Evolutionary conservation across 2,888 invertebrate genomes (phyloP), one percentile per base, ranked within the genome.

Genomic region (Camptogramma bilineatum): DNA sequence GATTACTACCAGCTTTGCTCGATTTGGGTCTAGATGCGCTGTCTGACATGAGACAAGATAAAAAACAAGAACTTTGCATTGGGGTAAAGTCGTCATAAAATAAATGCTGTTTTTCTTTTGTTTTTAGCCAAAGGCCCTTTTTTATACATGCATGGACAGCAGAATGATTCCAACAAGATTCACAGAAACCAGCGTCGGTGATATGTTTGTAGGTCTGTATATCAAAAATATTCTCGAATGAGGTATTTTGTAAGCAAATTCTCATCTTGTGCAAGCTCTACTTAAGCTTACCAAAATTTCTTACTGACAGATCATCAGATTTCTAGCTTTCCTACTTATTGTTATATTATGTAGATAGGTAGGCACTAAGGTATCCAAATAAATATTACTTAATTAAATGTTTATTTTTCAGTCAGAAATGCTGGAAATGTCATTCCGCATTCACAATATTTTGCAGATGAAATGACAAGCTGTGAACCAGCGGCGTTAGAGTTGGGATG

Each of bases 71-170:
- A 31, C 31, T 9, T 13, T 13, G 34, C 13, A 39, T 4, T 13
- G 34, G 4, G 24, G 10, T 9, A 34, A 9, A 34, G 13, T 39
- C 0, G 13, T 13, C 4, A 13, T 4, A 17, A 13, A 17, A 17
- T 42, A 16, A 10, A 16, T 17, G 13, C 2, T 16, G 2, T 44
- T 39, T 46, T 66, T 9, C 53, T 58, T 59, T 47, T 53, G 21
- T 28, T 73, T 75, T 84, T 94, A 99, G 98, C 99, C 99, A 17
- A 97, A 98, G 94, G 98, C 98, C 70, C 96, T 99, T 68, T 98
- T 99, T 93, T 98, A 99, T 90, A 98, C 98, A 48, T 99, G 99
- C 88, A 99, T 99, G 96, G 99, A 99, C 94, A 98, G 98, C 87
- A 94, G 99, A 90, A 98, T 99, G 97, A 96, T 99, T 77, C 98